phyloP scores from a whole-genome alignment of 2,888 invertebrate species.

The Maniola hyperantus region DNA sequence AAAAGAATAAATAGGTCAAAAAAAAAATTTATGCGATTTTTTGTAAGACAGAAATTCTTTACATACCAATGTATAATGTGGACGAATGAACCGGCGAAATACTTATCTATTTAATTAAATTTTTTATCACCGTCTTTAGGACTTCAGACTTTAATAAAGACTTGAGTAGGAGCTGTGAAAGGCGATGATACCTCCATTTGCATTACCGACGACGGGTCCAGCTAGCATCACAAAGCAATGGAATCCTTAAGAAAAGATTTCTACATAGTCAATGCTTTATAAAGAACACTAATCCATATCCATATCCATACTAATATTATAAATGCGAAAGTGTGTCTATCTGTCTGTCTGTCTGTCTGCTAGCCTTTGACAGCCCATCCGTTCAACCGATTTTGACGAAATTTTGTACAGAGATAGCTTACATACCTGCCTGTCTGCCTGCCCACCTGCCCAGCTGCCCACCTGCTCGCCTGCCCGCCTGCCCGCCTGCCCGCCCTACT shows the following conservation, averaged over 20 bases:
- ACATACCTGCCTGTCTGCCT: no score
- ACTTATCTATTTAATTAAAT: conserved; percentile 35
- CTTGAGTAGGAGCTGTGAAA: conserved; percentile 33
- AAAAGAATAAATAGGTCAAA: no score
- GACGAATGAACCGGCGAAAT: conserved; percentile 4
- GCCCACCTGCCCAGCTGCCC: no score
- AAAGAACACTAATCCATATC: not conserved
- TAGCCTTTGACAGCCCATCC: no score
- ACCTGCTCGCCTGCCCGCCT: no score
- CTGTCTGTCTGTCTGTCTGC: no score
- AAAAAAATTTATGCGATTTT: no score
- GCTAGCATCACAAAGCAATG: conserved; percentile 30
- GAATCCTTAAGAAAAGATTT: conserved; percentile 32
- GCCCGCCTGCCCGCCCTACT: no score
- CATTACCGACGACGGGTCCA: conserved; percentile 24
- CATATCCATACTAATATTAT: no score
- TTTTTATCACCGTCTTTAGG: conserved; percentile 27
- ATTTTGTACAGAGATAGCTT: no score
- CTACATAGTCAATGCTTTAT: conserved; percentile 27
- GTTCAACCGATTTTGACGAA: no score
- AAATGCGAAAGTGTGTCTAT: no score
- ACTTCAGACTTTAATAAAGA: conserved; percentile 34
- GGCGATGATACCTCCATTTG: conserved; percentile 37
- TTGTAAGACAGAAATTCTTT: conserved; percentile 3
- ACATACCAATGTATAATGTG: conserved; percentile 2